Base-by-base conservation (phyloP, 2,888 invertebrate species). In the Phaedon cochleariae region DNA sequence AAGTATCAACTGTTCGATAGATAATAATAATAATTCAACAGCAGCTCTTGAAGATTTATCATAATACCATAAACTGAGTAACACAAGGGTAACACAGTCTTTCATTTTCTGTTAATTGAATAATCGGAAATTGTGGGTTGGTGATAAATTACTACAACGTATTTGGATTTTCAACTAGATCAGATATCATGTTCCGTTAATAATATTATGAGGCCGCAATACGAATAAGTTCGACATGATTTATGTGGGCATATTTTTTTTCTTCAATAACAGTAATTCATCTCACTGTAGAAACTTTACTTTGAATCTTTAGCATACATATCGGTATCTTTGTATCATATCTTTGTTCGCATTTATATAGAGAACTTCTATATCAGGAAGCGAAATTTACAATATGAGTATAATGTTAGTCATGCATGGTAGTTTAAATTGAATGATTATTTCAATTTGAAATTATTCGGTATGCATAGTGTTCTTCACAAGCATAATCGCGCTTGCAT, bases 161-260 rank as follows among this genome's bases (percentile, higher is more conserved):
- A 57, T 62, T 62, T 62, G 51, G 57, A 62, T 57, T 51, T 51
- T 64, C 61, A 62, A 58, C 51, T 58, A 15, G 57, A 58, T 29
- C 15, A 61, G 57, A 61, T 53, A 62, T 49, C n/a, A 63, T 52
- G 58, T 53, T 37, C 26, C 52, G 12, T 57, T 46, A 58, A 58
- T 53, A 52, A 21, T 63, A 59, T 58, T 41, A 41, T 58, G n/a
- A n/a, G n/a, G 57, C 57, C 15, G 41, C 10, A 12, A 45, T 52
- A 34, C 58, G 45, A 63, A 57, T 55, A 29, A 59, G 37, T 29
- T 17, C 20, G 37, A 37, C 49, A 17, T 51, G 58, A 64, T 64
- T 64, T 64, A 64, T 59, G 12, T 2, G n/a, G n/a, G 4, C 29
- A 48, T 21, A 45, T 46, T 46, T 29, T 34, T 48, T 20, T 48